Evolutionary conservation across 2,888 invertebrate species (phyloP).

Genomic region (Cheilosia pagana): DNA sequence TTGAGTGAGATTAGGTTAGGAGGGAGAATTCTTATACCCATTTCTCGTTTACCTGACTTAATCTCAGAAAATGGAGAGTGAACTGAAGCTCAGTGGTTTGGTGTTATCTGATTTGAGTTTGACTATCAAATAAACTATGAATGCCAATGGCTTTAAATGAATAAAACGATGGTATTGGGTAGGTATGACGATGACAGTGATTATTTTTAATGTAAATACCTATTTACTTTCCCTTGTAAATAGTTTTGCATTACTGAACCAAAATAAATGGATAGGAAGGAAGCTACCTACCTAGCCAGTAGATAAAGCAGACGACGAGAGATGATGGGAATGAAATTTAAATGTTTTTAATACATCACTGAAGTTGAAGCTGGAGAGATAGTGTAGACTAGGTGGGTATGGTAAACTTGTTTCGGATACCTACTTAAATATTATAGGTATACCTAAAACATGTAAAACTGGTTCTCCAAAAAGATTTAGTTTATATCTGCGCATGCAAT

Average conservation of each 20-base stretch:
- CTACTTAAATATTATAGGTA: constrained; percentile 46
- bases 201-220: constrained; percentile 44
- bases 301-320: constrained; percentile 39
- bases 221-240: constrained; percentile 15
- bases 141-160: constrained; percentile 19
- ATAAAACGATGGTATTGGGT: constrained; percentile 21
- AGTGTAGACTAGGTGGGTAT: constrained; percentile 22
- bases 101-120: constrained; percentile 2
- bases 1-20: constrained; percentile 63
- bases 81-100: neutral
- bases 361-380: constrained; percentile 8
- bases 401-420: constrained; percentile 60
- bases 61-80: constrained; percentile 18
- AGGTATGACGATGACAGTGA: constrained; percentile 37
- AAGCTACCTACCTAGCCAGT: neutral
- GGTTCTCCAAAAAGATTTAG: constrained; percentile 56
- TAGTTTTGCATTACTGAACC: constrained; percentile 24
- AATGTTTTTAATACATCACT: constrained; percentile 8
- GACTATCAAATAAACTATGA: constrained; percentile 9
- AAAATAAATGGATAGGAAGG: constrained; percentile 4
- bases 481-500: constrained; percentile 57
- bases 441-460: constrained; percentile 42
- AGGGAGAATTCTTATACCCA: constrained; percentile 43
- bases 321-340: constrained; percentile 48
- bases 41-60: too few species aligned